These are phyloP conservation scores for Rhabdornis inornatus DNA, from an alignment of 2,113 vertebrate genomes.

Conservation along the genomic window DNA sequence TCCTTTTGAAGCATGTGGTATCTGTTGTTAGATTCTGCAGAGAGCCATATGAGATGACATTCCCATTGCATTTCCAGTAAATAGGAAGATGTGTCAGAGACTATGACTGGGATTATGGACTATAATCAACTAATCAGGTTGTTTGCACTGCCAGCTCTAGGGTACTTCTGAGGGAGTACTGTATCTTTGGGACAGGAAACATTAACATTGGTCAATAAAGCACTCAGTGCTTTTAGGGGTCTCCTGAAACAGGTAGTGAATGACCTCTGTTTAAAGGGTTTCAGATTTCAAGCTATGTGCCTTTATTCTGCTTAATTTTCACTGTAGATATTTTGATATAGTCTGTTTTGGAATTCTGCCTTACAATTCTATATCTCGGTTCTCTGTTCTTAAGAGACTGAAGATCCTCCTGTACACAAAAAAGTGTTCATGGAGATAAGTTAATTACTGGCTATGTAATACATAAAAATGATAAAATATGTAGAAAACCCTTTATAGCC, in stretches of 20 bases:
- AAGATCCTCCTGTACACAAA: background rate
- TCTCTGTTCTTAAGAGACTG: background rate
- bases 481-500: accelerated
- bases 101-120: background rate
- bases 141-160: background rate
- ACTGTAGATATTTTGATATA: background rate
- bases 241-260: background rate
- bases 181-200: background rate
- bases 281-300: background rate
- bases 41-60: background rate
- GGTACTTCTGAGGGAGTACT: background rate
- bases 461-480: background rate
- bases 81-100: background rate
- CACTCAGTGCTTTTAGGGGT: background rate
- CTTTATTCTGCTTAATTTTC: background rate
- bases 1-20: background rate
- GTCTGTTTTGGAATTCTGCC: background rate
- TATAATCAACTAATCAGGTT: background rate
- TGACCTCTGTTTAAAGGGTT: background rate
- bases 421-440: background rate
- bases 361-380: background rate
- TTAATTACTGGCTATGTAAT: background rate
- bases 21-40: background rate
- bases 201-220: background rate
- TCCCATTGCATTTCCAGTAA: background rate